phyloP scores from a whole-genome alignment of 1,140 invertebrate genomes.

The Brachionus sp. region DNA sequence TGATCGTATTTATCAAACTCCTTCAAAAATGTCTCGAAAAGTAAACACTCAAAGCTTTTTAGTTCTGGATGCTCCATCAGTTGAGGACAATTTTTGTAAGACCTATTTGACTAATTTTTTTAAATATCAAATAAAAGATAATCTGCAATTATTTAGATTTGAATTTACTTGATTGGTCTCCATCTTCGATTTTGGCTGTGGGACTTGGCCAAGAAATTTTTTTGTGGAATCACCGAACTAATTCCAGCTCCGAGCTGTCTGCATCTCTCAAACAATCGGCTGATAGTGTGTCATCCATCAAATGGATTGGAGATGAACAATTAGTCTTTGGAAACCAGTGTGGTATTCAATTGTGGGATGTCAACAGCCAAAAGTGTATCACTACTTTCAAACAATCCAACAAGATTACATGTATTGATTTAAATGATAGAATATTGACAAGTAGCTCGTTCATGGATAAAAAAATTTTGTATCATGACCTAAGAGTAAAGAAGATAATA shows the following conservation, averaged over 20 bases:
- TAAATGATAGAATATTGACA: background rate
- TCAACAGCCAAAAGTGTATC: slow-evolving; percentile 56
- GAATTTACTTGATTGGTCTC: slow-evolving; percentile 92
- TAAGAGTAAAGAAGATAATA: background rate
- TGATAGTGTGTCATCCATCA: slow-evolving; percentile 77
- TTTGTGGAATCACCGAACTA: slow-evolving; percentile 89
- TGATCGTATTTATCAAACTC: background rate
- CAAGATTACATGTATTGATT: background rate
- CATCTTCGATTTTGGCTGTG: slow-evolving; percentile 79
- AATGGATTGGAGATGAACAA: slow-evolving; percentile 84
- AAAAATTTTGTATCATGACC: slow-evolving; percentile 50
- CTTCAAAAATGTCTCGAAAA: background rate
- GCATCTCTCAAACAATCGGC: slow-evolving; percentile 66
- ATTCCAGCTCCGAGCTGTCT: slow-evolving; percentile 60
- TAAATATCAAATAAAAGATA: background rate
- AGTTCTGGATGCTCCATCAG: slow-evolving; percentile 92
- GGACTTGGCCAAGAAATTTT: slow-evolving; percentile 80
- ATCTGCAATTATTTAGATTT: slow-evolving; percentile 59
- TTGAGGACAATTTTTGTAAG: slow-evolving; percentile 92
- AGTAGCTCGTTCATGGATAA: slow-evolving; percentile 64
- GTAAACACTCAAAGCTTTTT: slow-evolving; percentile 72
- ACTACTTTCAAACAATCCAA: background rate
- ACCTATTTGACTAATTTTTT: slow-evolving; percentile 45
- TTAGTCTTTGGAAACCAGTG: slow-evolving; percentile 81
- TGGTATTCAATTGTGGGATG: slow-evolving; percentile 66